Conservation (phyloP, 2,888 invertebrate species). For the Pristionchus maxplancki region DNA sequence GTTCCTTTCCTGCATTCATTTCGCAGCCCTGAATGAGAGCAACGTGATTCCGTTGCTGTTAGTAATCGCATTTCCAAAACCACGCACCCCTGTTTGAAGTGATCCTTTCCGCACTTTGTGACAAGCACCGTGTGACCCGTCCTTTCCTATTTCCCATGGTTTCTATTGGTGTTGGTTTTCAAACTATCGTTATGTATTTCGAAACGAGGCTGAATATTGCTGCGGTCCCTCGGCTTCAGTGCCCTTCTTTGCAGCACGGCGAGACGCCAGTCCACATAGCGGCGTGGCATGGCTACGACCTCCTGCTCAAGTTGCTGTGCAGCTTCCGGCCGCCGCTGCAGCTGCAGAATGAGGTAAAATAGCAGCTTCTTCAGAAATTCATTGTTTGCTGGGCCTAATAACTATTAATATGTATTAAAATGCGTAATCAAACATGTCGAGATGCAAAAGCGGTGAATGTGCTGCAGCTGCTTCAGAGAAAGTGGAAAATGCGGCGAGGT, state of each 20-base stretch:
- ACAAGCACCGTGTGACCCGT: background rate
- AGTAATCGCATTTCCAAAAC: background rate
- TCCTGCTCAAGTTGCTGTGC: slow-evolving; percentile 77
- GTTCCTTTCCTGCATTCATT: background rate
- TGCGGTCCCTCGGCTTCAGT: no score
- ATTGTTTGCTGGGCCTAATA: background rate
- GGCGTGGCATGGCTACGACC: slow-evolving; percentile 81
- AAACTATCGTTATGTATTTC: no score
- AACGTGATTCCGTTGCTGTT: background rate
- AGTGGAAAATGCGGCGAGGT: no score
- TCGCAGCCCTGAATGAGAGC: background rate
- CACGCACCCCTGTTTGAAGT: slow-evolving; percentile 31
- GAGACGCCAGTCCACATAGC: slow-evolving; percentile 82
- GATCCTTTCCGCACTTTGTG: background rate
- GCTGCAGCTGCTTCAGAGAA: no score
- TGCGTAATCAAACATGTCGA: no score
- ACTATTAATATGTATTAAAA: no score
- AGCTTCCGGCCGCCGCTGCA: slow-evolving; percentile 78
- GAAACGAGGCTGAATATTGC: no score
- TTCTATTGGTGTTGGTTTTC: background rate
- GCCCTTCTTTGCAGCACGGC: slow-evolving; percentile 80
- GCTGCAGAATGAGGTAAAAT: slow-evolving; percentile 78
- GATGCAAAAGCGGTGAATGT: no score
- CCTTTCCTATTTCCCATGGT: background rate
- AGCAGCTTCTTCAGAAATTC: background rate